These are phyloP conservation scores for Pseudomyrmex gracilis DNA, from an alignment of 1,140 invertebrate genomes.

Conservation along the genomic window DNA sequence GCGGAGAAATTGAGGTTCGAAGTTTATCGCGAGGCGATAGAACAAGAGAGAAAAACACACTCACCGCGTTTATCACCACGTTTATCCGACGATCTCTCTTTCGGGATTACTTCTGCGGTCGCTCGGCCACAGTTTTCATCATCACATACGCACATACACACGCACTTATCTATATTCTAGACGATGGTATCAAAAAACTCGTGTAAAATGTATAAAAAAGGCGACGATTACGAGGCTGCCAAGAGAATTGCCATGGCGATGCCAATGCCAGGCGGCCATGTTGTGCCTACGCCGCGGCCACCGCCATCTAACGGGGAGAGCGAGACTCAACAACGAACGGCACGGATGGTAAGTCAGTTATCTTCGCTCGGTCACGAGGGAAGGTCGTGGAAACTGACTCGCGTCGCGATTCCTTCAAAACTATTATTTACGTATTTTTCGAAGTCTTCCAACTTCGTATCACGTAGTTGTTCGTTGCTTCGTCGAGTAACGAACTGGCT, in stretches of 20 bases:
- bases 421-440: no score
- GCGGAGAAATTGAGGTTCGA: no score
- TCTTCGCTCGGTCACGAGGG: no score
- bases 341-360: not conserved
- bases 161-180: slow-evolving; percentile 68
- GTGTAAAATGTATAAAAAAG: slow-evolving; percentile 80
- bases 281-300: slow-evolving; percentile 62
- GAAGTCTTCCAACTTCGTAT: no score
- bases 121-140: slow-evolving; percentile 62
- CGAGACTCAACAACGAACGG: not conserved
- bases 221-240: slow-evolving; percentile 77
- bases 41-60: slow-evolving; percentile 61
- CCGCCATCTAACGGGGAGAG: slow-evolving; percentile 23
- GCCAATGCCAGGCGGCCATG: slow-evolving; percentile 80
- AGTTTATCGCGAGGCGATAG: no score
- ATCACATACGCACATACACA: slow-evolving; percentile 59
- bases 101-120: slow-evolving; percentile 8
- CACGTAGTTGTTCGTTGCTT: no score
- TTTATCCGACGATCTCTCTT: slow-evolving; percentile 46
- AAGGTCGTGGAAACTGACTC: no score
- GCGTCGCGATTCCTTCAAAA: no score
- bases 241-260: slow-evolving; percentile 82
- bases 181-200: slow-evolving; percentile 69
- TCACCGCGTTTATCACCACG: slow-evolving; percentile 68
- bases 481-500: no score